Evolutionary conservation across 37 sponge, comb jelly and placozoan genomes (phyloP).

Genomic region (Beroe forskalii): DNA sequence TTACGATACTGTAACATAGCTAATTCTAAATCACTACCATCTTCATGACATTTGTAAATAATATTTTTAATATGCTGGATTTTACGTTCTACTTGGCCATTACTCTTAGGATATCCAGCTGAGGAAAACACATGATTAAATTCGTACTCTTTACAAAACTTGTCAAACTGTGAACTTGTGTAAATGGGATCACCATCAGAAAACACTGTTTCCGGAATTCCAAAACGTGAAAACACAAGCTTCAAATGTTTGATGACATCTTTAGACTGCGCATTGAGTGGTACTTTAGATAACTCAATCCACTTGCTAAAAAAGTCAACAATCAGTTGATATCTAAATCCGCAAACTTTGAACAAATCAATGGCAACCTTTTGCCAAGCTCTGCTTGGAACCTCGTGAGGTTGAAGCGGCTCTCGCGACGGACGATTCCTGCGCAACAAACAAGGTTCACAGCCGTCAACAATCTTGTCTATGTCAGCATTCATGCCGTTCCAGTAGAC

Average conservation of each 20-base stretch:
- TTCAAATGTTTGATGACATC: not conserved
- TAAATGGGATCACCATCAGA: constrained; percentile 7
- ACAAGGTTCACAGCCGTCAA: not conserved
- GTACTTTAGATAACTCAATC: not conserved
- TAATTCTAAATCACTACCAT: not conserved
- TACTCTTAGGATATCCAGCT: not conserved
- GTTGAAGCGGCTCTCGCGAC: not conserved
- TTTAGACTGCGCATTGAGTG: not conserved
- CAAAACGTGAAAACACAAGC: not conserved
- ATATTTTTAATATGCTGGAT: not conserved
- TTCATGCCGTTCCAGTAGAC: constrained; percentile 15
- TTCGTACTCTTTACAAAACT: not conserved
- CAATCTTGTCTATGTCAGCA: constrained; percentile 1
- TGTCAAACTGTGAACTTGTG: not conserved
- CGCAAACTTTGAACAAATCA: not conserved
- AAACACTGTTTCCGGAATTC: not conserved
- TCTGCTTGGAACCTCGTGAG: not conserved
- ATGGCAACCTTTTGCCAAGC: constrained; percentile 24
- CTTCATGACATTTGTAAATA: not conserved
- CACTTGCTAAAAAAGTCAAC: constrained; percentile 2
- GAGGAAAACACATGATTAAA: not conserved
- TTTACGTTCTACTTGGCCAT: not conserved
- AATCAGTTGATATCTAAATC: not conserved
- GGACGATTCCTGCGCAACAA: not conserved
- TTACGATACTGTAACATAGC: not conserved